Conservation (phyloP, 2,113 vertebrate genomes). For the Grammomys dolichurus region DNA sequence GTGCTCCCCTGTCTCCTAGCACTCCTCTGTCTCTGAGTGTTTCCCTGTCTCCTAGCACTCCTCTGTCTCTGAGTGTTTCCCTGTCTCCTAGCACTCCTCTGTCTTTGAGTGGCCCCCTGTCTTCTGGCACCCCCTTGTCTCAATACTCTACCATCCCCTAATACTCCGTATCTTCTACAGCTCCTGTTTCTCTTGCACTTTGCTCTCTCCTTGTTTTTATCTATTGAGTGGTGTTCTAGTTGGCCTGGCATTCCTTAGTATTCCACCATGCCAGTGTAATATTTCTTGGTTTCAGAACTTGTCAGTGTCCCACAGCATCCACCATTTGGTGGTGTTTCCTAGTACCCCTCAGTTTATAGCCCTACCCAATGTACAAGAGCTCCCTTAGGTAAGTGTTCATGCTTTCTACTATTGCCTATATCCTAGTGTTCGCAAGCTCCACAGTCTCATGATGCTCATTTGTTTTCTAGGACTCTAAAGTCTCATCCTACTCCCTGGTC, state of each 20-base stretch:
- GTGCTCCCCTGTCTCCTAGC: neutral
- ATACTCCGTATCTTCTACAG: neutral
- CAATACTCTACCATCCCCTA: no score
- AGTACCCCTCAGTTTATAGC: neutral
- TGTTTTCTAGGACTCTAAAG: neutral
- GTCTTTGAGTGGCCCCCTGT: neutral
- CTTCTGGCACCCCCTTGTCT: neutral
- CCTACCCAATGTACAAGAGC: neutral
- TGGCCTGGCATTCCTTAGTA: neutral
- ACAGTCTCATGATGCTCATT: neutral
- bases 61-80: neutral
- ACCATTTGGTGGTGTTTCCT: neutral
- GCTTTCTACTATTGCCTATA: neutral
- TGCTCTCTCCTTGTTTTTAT: no score
- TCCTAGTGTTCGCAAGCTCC: neutral
- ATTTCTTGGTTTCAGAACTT: neutral
- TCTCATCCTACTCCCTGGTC: neutral
- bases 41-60: neutral
- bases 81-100: neutral
- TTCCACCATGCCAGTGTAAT: no score
- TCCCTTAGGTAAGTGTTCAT: neutral
- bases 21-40: neutral
- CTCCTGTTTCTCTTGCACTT: neutral
- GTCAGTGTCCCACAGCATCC: no score
- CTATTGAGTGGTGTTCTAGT: neutral